Conservation (phyloP, 1,140 invertebrate genomes). For the Lepidurus couesii region DNA sequence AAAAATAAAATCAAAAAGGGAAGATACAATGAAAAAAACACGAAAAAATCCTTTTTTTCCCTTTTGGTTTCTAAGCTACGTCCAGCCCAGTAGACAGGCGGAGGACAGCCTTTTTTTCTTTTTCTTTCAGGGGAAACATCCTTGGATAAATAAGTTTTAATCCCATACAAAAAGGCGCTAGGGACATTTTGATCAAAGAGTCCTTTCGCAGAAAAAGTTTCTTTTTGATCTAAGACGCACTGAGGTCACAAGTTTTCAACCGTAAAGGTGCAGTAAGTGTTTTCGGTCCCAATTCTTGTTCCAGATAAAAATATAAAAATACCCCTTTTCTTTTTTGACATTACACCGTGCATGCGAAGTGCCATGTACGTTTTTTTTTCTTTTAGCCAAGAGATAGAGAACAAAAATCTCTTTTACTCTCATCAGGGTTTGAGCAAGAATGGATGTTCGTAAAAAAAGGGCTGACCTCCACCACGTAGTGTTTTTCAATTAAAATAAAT, state of each 20-base stretch:
- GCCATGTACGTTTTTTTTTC: background rate
- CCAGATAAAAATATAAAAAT: too few relatives aligned
- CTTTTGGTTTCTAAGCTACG: background rate
- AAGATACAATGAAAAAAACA: background rate
- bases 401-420: background rate
- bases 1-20: background rate
- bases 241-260: too few relatives aligned
- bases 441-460: constrained; percentile 4
- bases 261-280: too few relatives aligned
- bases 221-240: background rate
- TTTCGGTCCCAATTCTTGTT: too few relatives aligned
- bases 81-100: constrained; percentile 12
- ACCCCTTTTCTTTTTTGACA: too few relatives aligned
- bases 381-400: background rate
- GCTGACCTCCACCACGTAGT: background rate
- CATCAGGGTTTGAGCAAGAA: background rate
- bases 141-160: background rate
- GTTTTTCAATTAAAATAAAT: background rate
- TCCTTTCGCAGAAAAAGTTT: background rate
- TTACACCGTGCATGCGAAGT: constrained; percentile 16
- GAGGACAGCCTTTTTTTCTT: constrained; percentile 18
- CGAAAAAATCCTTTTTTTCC: background rate
- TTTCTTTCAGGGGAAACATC: constrained; percentile 19
- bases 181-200: background rate
- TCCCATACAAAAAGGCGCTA: background rate